phyloP scores from a whole-genome alignment of 2,888 invertebrate genomes.

The Hartigia nigra region DNA sequence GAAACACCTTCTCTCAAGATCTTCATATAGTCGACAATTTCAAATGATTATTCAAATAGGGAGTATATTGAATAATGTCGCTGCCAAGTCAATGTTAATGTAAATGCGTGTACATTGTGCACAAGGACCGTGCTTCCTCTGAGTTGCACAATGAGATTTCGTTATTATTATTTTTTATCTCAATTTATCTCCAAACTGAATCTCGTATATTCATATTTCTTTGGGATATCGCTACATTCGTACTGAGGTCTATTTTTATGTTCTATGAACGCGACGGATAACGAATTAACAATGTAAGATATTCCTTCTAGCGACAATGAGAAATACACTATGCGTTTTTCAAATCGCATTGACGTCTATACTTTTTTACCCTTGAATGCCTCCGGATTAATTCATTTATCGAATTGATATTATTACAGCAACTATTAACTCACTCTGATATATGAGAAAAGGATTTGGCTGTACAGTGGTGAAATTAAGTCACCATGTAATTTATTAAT shows the following conservation, averaged over 20 bases:
- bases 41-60: not conserved
- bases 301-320: not conserved
- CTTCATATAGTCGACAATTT: not conserved
- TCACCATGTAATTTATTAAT: no score
- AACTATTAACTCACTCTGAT: not conserved
- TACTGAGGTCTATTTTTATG: constrained; percentile 6
- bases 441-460: no score
- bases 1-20: not conserved
- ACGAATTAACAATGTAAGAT: not conserved
- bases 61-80: not conserved
- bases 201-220: constrained; percentile 1
- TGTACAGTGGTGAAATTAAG: no score
- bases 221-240: not conserved
- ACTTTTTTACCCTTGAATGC: not conserved
- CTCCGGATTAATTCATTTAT: not conserved
- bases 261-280: not conserved
- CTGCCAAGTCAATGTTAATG: not conserved
- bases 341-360: not conserved
- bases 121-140: not conserved
- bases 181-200: not conserved
- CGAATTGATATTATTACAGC: not conserved
- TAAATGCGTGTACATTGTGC: not conserved
- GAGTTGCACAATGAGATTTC: not conserved
- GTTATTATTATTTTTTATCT: constrained; percentile 4
- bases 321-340: constrained; percentile 1